These are phyloP conservation scores for Scelioninae gen. 1 DNA, from an alignment of 2,888 invertebrate genomes.

Conservation along the genomic window DNA sequence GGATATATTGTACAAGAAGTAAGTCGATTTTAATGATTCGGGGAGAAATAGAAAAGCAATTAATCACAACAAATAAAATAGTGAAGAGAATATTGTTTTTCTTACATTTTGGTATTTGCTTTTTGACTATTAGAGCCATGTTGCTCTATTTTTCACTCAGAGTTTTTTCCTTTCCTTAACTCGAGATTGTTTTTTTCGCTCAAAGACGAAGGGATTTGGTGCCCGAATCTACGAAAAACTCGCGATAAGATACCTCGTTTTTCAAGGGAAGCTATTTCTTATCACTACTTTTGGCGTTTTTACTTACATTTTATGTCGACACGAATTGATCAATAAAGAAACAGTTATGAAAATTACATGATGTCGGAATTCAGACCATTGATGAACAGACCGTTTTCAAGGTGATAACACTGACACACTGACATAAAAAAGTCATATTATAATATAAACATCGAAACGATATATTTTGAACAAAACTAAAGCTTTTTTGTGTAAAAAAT, in stretches of 20 bases:
- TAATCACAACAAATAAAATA: slow-evolving; percentile 17
- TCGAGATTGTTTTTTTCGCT: slow-evolving; percentile 47
- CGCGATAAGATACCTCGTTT: slow-evolving; percentile 64
- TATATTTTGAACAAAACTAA: not conserved
- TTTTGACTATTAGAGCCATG: slow-evolving; percentile 31
- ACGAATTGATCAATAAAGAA: slow-evolving; percentile 59
- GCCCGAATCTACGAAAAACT: slow-evolving; percentile 56
- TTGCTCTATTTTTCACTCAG: slow-evolving; percentile 38
- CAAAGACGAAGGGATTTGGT: slow-evolving; percentile 46
- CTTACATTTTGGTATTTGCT: not conserved
- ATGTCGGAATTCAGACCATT: slow-evolving; percentile 13
- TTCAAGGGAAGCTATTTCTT: slow-evolving; percentile 63
- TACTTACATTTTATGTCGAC: slow-evolving; percentile 48
- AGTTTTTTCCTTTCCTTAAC: slow-evolving; percentile 14
- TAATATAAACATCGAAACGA: not conserved
- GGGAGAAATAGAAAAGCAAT: slow-evolving; percentile 12
- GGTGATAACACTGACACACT: slow-evolving; percentile 28
- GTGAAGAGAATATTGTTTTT: slow-evolving; percentile 13
- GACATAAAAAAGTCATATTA: slow-evolving; percentile 11
- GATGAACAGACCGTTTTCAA: slow-evolving; percentile 32
- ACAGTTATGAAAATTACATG: slow-evolving; percentile 58
- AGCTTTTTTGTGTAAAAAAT: not conserved
- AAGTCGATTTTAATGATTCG: slow-evolving; percentile 6
- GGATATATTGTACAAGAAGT: not conserved
- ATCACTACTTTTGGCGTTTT: slow-evolving; percentile 50